Percentiles rank a stretch among this genome's conserved stretches.
Evolutionary conservation across 2,113 vertebrate species (phyloP).

Genomic region (Grammomys surdaster): DNA sequence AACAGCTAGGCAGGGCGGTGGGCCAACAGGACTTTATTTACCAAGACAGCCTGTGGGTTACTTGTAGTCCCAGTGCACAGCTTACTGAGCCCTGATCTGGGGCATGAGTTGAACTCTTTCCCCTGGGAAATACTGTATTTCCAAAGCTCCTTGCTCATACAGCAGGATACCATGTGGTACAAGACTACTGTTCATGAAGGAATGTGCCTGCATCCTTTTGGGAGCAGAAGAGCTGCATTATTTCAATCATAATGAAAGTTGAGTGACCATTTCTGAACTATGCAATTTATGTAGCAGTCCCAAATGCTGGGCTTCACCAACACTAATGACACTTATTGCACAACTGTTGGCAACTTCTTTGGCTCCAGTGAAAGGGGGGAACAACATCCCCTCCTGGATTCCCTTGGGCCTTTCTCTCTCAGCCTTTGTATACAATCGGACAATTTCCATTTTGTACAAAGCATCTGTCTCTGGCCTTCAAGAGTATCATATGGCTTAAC

Average conservation of each 20-base stretch:
- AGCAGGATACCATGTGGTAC: not conserved
- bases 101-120: not conserved
- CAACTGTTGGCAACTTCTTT: not conserved
- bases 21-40: conserved; percentile 13
- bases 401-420: not conserved
- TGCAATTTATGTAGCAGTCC: not conserved
- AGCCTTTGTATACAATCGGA: not conserved
- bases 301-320: not conserved
- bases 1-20: not conserved
- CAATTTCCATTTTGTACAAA: not conserved
- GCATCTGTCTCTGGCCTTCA: not conserved
- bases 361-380: not conserved
- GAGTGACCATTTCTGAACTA: not conserved
- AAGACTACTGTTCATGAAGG: not conserved
- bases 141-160: not conserved
- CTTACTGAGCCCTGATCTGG: not conserved
- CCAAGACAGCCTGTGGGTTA: not conserved
- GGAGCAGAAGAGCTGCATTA: not conserved
- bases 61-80: not conserved
- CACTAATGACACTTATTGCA: not conserved
- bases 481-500: not conserved
- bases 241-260: not conserved
- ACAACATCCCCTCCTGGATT: not conserved
- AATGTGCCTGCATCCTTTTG: not conserved
- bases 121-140: conserved; percentile 1